A percentile compares a stretch with the other conserved stretches of the same genome.
These are phyloP conservation scores for Apostichopus parvimensis DNA, from an alignment of 35 echinoderm and acorn worm genomes.

Conservation along the genomic window DNA sequence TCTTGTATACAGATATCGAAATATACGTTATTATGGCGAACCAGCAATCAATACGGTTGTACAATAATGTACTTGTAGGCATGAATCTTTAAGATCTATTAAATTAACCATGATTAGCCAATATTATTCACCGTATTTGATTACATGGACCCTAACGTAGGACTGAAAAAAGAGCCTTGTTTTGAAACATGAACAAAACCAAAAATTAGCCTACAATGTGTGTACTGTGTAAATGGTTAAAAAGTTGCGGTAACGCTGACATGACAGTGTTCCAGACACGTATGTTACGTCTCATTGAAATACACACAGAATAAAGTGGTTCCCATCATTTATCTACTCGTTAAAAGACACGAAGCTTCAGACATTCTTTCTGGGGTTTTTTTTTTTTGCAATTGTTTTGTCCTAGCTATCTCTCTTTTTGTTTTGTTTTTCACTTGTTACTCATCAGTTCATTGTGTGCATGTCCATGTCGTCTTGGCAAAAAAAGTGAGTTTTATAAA, in stretches of 20 bases:
- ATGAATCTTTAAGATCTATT: neutral
- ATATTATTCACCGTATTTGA: neutral
- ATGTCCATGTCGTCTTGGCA: too few species aligned
- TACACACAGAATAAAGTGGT: neutral
- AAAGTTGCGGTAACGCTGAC: too few species aligned
- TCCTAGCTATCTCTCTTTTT: too few species aligned
- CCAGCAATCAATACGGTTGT: neutral
- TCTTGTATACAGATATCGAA: neutral
- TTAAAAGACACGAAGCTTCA: neutral
- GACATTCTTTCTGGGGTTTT: too few species aligned
- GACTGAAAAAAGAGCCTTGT: too few species aligned
- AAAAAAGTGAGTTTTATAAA: too few species aligned
- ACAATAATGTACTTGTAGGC: neutral
- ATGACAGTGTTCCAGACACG: neutral
- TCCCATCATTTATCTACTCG: slow-evolving; percentile 3
- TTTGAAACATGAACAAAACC: too few species aligned
- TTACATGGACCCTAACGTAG: too few species aligned
- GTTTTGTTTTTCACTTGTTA: too few species aligned
- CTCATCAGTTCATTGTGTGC: too few species aligned
- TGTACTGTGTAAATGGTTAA: neutral
- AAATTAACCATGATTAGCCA: neutral
- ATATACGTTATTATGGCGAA: neutral
- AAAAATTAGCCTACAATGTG: neutral
- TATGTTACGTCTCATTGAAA: slow-evolving; percentile 33
- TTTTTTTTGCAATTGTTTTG: too few species aligned